Evolutionary conservation across 2,113 vertebrate species (phyloP).

Genomic region (Cisticola juncidis): DNA sequence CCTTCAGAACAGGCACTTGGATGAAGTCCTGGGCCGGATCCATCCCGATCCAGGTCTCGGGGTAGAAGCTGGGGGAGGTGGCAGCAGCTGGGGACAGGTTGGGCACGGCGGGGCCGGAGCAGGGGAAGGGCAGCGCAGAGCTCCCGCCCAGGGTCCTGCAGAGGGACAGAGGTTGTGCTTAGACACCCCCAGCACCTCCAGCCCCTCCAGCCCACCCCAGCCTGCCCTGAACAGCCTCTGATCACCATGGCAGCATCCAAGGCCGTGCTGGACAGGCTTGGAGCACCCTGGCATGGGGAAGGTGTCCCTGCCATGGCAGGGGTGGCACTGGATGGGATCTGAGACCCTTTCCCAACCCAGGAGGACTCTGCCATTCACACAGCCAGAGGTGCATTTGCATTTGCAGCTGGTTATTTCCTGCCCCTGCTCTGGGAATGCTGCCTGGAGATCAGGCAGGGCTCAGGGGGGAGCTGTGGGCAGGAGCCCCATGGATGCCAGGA

Average conservation of each 20-base stretch:
- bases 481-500: background rate
- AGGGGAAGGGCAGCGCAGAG: slow-evolving; percentile 57
- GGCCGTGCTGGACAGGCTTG: fast-evolving
- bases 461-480: background rate
- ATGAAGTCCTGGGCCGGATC: slow-evolving; percentile 92
- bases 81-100: slow-evolving; percentile 80
- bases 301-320: background rate
- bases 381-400: slow-evolving; percentile 18
- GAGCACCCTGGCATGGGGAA: background rate
- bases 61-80: slow-evolving; percentile 86
- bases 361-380: background rate
- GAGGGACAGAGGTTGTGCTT: background rate
- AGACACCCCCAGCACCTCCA: background rate
- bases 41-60: slow-evolving; percentile 96
- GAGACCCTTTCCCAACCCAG: background rate
- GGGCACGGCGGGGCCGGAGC: slow-evolving; percentile 64
- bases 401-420: background rate
- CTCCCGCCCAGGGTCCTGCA: slow-evolving; percentile 86
- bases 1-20: slow-evolving; percentile 94
- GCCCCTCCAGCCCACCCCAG: background rate
- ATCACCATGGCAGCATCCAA: fast-evolving
- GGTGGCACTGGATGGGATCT: background rate
- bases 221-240: fast-evolving
- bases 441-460: background rate
- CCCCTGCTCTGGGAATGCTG: background rate